Evolutionary conservation across 2,797 vertebrate species (phyloP), one percentile per base, ranked within the genome.

Genomic region (Lophura swinhoii): DNA sequence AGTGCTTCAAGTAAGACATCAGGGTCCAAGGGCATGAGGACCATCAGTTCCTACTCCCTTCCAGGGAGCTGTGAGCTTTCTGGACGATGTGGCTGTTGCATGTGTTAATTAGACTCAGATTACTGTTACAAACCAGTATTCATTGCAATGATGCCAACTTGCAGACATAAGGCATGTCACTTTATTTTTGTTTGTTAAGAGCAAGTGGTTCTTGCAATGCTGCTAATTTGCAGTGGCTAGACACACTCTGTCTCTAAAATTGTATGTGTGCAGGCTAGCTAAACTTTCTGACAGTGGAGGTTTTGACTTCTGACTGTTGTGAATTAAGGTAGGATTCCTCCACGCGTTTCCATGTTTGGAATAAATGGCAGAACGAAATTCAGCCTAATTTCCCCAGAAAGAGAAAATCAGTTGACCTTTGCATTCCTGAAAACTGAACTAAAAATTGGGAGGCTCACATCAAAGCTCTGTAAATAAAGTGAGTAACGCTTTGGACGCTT

Each of bases 381-480:
- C 93, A 96, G 91, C n/a, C 95, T 96, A 43, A 82, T 92, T 97
- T 97, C 96, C 92, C 91, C 96, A 95, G 96, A 96, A 97, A 97
- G 87, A 94, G 95, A 98, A 97, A 97, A 97, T 93, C 88, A 94
- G 90, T 96, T 98, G 97, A 98, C 98, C 97, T 63, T 94, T 60
- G 39, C 97, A 98, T 98, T 98, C 98, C 97, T 97, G 88, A 74
- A 96, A 91, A 97, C 96, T 98, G 97, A 98, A 97, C 97, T 98
- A 97, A 98, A 97, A 97, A 95, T 96, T 96, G 96, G 97, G 97
- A 98, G 96, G 84, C 97, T 93, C 79, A 98, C 98, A 98, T 99
- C 98, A 98, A 98, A 97, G 98, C 96, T 97, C 93, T 98, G 97
- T 98, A 98, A 98, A 98, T 96, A 99, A 98, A 97, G 97, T 97